phyloP scores from a whole-genome alignment of 2,888 invertebrate genomes.

The Thymelicus sylvestris region DNA sequence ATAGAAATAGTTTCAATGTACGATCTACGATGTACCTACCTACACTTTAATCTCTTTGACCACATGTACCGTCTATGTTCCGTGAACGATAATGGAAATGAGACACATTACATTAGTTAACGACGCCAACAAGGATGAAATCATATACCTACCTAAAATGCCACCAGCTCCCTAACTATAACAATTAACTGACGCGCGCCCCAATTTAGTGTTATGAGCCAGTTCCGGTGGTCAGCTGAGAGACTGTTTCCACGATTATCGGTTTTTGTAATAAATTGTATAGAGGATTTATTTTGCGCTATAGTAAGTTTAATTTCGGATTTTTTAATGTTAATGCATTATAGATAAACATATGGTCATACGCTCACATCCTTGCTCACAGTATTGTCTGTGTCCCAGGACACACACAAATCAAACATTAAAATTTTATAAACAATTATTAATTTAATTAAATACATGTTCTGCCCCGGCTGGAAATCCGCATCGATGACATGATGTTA shows the following conservation, averaged over 20 bases:
- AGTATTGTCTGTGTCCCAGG: no score
- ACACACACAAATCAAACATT: no score
- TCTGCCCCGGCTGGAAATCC: no score
- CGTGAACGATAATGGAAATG: neutral
- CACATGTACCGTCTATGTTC: neutral
- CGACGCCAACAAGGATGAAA: slow-evolving; percentile 2
- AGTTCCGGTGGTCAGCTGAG: slow-evolving; percentile 69
- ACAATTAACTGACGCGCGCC: slow-evolving; percentile 72
- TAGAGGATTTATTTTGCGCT: neutral
- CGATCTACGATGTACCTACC: no score
- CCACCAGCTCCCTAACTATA: slow-evolving; percentile 45
- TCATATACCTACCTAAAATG: slow-evolving; percentile 42
- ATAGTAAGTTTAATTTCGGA: neutral
- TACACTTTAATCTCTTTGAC: neutral
- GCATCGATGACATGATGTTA: no score
- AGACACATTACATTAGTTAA: slow-evolving; percentile 1
- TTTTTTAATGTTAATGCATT: no score
- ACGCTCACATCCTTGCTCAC: no score
- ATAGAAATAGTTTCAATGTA: no score
- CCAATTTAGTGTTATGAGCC: slow-evolving; percentile 77
- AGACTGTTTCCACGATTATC: slow-evolving; percentile 45
- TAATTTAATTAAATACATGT: no score
- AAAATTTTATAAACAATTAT: no score
- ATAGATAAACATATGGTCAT: no score
- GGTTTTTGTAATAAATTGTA: neutral